phyloP scores from a whole-genome alignment of 2,113 vertebrate genomes.

The Rhabdornis inornatus region DNA sequence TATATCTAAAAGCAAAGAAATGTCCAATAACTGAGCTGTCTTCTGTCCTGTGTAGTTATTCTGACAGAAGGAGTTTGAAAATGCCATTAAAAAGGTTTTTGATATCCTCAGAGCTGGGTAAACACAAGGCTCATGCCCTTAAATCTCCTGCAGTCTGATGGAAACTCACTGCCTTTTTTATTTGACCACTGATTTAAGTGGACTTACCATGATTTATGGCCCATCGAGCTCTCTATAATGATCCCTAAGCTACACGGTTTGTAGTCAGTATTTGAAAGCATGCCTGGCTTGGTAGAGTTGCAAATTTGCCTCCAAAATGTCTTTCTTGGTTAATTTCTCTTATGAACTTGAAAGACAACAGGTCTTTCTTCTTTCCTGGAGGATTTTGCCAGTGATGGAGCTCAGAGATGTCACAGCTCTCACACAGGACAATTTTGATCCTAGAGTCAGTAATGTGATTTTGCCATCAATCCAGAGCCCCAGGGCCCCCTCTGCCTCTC shows the following conservation, averaged over 20 bases:
- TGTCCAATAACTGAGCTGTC: not conserved
- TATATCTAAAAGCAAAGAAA: not conserved
- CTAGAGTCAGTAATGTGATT: not conserved
- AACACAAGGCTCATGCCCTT: not conserved
- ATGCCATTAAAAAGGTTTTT: not conserved
- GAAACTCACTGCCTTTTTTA: not conserved
- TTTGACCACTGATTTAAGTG: not conserved
- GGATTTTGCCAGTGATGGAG: not conserved
- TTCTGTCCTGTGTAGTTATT: not conserved
- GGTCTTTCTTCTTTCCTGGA: not conserved
- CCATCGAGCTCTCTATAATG: not conserved
- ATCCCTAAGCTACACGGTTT: not conserved
- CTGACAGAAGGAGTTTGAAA: not conserved
- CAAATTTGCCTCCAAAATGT: not conserved
- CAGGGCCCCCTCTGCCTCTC: not conserved
- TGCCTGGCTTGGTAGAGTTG: not conserved
- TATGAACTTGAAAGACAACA: too few relatives aligned
- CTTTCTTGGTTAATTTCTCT: not conserved
- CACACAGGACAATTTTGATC: not conserved
- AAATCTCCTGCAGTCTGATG: not conserved
- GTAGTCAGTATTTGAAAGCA: not conserved
- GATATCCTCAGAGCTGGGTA: not conserved
- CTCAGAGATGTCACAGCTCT: not conserved
- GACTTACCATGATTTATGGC: not conserved
- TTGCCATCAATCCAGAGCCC: not conserved